Evolutionary conservation across 2,113 vertebrate species (phyloP).

Genomic region (Suncus etruscus): DNA sequence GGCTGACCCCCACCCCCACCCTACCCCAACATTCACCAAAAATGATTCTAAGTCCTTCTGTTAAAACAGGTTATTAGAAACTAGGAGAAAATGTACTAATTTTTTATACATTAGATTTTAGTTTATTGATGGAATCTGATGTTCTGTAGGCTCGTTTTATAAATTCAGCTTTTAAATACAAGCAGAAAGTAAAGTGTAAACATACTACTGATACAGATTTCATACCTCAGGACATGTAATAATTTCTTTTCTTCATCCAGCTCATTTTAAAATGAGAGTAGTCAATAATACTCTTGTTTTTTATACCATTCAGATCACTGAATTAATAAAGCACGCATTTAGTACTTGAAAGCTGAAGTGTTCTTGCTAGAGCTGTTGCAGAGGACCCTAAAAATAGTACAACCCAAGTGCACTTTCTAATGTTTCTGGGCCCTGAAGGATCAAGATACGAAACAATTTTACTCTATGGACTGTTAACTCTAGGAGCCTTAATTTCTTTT

Average conservation of each 20-base stretch:
- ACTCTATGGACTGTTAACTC: constrained; percentile 66
- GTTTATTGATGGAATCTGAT: constrained; percentile 80
- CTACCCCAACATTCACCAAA: constrained; percentile 46
- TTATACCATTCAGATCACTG: constrained; percentile 54
- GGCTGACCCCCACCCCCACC: constrained; percentile 25
- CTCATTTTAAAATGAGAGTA: constrained; percentile 40
- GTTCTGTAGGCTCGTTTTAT: constrained; percentile 77
- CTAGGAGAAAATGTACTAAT: constrained; percentile 83
- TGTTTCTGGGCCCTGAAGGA: constrained; percentile 71
- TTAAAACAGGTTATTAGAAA: constrained; percentile 66
- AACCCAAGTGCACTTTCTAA: constrained; percentile 75
- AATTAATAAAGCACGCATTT: constrained; percentile 56
- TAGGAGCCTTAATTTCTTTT: constrained; percentile 63
- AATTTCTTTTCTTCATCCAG: constrained; percentile 50
- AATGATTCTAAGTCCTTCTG: constrained; percentile 70
- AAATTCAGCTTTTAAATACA: constrained; percentile 56
- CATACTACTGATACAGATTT: constrained; percentile 84
- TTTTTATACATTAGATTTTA: constrained; percentile 79
- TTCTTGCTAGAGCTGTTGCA: constrained; percentile 34
- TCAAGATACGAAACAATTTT: constrained; percentile 56
- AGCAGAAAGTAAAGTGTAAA: constrained; percentile 65
- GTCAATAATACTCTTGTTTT: constrained; percentile 55
- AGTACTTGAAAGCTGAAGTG: constrained; percentile 67
- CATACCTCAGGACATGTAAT: constrained; percentile 70
- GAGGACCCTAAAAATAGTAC: constrained; percentile 45